Percentiles rank a stretch among this genome's conserved stretches.
phyloP scores from a whole-genome alignment of 2,113 vertebrate genomes.

The Gnathochromis pfefferi region DNA sequence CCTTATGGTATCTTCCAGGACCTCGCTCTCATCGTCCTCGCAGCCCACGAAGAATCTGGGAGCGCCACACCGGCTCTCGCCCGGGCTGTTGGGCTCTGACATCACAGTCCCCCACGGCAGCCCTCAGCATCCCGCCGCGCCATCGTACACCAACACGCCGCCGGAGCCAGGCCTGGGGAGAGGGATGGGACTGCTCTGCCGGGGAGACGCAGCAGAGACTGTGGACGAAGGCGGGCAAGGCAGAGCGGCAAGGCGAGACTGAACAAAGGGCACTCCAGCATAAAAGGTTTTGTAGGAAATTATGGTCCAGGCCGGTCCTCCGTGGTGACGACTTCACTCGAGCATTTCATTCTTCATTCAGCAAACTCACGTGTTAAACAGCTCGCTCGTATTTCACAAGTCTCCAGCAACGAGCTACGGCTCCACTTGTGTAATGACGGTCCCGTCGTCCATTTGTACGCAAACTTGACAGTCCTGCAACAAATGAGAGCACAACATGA shows the following conservation, averaged over 20 bases:
- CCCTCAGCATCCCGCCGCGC: constrained; percentile 76
- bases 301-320: not conserved
- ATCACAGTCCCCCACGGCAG: constrained; percentile 79
- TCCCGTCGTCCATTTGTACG: not conserved
- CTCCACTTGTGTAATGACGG: not conserved
- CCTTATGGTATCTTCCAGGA: constrained; percentile 84
- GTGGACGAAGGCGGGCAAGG: not conserved
- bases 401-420: not conserved
- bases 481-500: not conserved
- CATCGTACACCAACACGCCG: constrained; percentile 63
- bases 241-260: not conserved
- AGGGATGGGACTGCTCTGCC: not conserved
- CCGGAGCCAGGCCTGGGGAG: not conserved
- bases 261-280: not conserved
- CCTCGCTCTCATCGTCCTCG: constrained; percentile 89
- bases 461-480: constrained; percentile 1
- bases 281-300: not conserved
- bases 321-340: not conserved
- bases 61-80: constrained; percentile 79
- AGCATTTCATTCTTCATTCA: constrained; percentile 10
- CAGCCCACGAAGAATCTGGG: constrained; percentile 96
- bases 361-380: not conserved
- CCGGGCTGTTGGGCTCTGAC: constrained; percentile 88
- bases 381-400: not conserved
- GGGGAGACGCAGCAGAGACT: not conserved